A percentile compares a stretch with the other conserved stretches of the same genome.
These are phyloP conservation scores for Melipona beecheii DNA, from an alignment of 2,888 invertebrate genomes.

Conservation along the genomic window DNA sequence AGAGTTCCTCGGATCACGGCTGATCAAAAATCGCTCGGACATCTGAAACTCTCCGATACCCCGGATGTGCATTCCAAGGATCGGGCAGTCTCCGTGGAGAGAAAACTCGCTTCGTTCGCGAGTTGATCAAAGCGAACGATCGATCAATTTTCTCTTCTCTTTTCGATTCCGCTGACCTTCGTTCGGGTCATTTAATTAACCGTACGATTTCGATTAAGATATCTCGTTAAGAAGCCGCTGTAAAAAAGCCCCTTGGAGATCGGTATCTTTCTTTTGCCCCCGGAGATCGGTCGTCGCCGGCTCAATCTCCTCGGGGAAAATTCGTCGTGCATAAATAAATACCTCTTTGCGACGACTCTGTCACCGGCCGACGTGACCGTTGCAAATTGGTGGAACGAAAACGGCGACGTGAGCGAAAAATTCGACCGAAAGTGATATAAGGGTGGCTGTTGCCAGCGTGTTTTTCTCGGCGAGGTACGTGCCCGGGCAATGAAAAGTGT, in stretches of 20 bases:
- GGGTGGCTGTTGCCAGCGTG: background rate
- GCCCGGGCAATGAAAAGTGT: constrained; percentile 29
- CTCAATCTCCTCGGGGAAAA: background rate
- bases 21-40: constrained; percentile 58
- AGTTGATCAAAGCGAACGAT: constrained; percentile 16
- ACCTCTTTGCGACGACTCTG: background rate
- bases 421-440: background rate
- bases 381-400: constrained; percentile 2
- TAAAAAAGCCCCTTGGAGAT: no score
- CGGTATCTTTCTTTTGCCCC: no score
- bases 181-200: constrained; percentile 30
- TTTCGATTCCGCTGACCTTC: constrained; percentile 29
- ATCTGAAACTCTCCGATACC: constrained; percentile 2
- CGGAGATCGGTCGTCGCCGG: constrained; percentile 24
- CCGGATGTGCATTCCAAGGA: no score
- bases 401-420: constrained; percentile 6
- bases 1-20: constrained; percentile 34
- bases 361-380: background rate
- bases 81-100: no score
- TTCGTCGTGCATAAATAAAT: background rate
- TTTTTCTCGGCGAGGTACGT: constrained; percentile 10
- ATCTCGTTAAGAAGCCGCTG: constrained; percentile 26
- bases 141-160: constrained; percentile 27
- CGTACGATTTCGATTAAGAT: constrained; percentile 62
- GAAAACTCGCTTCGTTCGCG: background rate